Conservation (phyloP, 1,140 invertebrate species). For the Atopsyche davidsoni region DNA sequence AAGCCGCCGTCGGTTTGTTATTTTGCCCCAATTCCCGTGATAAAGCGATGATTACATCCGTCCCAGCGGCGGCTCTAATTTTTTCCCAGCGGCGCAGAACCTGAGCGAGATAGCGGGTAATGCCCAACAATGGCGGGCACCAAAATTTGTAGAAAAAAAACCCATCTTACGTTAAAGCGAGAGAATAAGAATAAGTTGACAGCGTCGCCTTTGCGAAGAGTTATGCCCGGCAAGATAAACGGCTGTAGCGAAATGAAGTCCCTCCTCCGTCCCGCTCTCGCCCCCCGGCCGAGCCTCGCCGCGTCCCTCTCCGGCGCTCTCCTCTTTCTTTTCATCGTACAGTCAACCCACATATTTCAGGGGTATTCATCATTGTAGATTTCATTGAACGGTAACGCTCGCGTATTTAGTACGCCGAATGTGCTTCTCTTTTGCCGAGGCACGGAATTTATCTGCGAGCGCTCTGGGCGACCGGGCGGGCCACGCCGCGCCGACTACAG, state of each 20-base stretch:
- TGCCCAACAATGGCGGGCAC: constrained; percentile 16
- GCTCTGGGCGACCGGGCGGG: constrained; percentile 25
- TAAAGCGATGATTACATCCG: background rate
- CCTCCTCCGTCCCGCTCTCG: constrained; percentile 14
- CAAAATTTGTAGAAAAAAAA: constrained; percentile 21
- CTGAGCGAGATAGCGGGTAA: too few species aligned
- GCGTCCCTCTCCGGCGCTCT: constrained; percentile 10
- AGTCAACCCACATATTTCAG: constrained; percentile 28
- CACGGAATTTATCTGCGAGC: constrained; percentile 31
- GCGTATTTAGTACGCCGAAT: constrained; percentile 30
- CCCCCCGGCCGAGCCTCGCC: background rate
- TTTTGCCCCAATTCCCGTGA: too few species aligned
- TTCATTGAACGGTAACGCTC: constrained; percentile 26
- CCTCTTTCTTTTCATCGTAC: constrained; percentile 29
- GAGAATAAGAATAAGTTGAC: constrained; percentile 54
- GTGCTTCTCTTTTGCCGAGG: constrained; percentile 29
- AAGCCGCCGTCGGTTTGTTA: too few species aligned
- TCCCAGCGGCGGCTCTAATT: background rate
- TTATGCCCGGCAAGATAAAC: constrained; percentile 52
- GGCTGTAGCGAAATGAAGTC: constrained; percentile 51
- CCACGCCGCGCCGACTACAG: background rate
- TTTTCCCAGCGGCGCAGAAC: constrained; percentile 1
- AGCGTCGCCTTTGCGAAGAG: constrained; percentile 47
- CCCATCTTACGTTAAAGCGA: constrained; percentile 48
- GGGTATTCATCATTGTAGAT: constrained; percentile 28